phyloP scores from a whole-genome alignment of 2,797 vertebrate genomes.

The Gymnopithys bicolor region DNA sequence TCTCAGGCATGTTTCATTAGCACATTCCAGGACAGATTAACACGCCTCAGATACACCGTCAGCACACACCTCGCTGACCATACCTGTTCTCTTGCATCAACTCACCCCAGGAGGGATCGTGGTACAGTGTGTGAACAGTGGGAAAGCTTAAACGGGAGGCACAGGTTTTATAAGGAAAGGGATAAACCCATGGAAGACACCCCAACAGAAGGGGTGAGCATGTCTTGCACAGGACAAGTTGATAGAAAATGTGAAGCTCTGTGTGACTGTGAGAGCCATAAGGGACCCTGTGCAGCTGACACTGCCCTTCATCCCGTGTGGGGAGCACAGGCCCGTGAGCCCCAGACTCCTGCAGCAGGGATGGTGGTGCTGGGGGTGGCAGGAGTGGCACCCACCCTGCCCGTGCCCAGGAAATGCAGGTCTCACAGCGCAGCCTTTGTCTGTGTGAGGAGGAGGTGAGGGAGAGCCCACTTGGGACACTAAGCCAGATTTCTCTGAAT shows the following conservation, averaged over 20 bases:
- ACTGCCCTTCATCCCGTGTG: accelerated
- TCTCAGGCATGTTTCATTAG: conserved; percentile 41
- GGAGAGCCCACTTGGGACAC: neutral
- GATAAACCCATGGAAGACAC: neutral
- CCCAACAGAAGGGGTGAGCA: neutral
- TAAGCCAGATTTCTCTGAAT: neutral
- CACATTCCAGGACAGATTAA: conserved; percentile 36
- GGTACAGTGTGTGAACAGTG: neutral
- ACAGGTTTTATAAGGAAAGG: neutral
- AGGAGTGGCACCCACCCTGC: neutral
- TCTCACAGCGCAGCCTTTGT: neutral
- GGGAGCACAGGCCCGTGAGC: neutral
- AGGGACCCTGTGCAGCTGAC: neutral
- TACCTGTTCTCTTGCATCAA: conserved; percentile 33
- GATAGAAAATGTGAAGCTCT: neutral
- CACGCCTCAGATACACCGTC: neutral
- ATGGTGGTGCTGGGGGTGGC: neutral
- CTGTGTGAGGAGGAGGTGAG: neutral
- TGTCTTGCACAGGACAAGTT: neutral
- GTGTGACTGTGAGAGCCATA: neutral
- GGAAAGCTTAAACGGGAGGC: neutral
- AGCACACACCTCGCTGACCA: conserved; percentile 17
- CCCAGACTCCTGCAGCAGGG: neutral
- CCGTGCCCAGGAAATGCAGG: neutral
- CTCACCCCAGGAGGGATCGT: accelerated